These are phyloP conservation scores for Hyposoter dolosus DNA, from an alignment of 2,888 invertebrate genomes.

Conservation along the genomic window DNA sequence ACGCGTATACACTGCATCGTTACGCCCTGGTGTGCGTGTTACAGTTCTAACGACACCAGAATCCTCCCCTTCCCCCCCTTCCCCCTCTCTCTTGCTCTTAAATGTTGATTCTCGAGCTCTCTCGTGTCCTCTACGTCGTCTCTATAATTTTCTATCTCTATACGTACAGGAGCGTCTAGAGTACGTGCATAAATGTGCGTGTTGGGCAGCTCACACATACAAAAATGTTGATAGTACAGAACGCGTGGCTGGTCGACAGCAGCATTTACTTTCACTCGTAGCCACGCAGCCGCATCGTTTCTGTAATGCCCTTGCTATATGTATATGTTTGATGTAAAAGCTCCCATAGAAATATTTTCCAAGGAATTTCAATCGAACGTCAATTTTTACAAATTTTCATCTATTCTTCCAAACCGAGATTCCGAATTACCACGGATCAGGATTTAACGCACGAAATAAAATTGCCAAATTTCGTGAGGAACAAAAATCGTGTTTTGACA, in stretches of 20 bases:
- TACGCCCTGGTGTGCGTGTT: constrained; percentile 33
- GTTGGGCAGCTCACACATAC: constrained; percentile 41
- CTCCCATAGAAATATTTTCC: background rate
- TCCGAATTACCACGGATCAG: background rate
- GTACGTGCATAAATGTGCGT: constrained; percentile 70
- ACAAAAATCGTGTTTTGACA: background rate
- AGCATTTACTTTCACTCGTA: constrained; percentile 80
- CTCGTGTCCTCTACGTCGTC: constrained; percentile 36
- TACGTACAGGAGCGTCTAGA: constrained; percentile 35
- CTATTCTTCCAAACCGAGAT: too few relatives aligned
- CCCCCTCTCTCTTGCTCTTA: constrained; percentile 8
- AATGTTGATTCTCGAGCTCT: constrained; percentile 44
- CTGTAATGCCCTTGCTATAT: constrained; percentile 44
- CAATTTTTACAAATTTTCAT: background rate
- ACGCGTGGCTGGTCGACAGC: constrained; percentile 77
- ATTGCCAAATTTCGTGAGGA: background rate
- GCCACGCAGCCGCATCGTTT: constrained; percentile 56
- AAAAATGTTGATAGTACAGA: constrained; percentile 70
- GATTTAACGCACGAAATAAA: background rate
- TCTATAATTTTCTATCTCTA: constrained; percentile 33
- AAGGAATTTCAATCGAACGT: background rate
- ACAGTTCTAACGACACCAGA: constrained; percentile 72
- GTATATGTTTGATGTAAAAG: background rate
- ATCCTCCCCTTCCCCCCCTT: constrained; percentile 10
- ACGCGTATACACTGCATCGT: background rate